Evolutionary conservation across 2,888 invertebrate species (phyloP).

Genomic region (Coleophora deauratella): DNA sequence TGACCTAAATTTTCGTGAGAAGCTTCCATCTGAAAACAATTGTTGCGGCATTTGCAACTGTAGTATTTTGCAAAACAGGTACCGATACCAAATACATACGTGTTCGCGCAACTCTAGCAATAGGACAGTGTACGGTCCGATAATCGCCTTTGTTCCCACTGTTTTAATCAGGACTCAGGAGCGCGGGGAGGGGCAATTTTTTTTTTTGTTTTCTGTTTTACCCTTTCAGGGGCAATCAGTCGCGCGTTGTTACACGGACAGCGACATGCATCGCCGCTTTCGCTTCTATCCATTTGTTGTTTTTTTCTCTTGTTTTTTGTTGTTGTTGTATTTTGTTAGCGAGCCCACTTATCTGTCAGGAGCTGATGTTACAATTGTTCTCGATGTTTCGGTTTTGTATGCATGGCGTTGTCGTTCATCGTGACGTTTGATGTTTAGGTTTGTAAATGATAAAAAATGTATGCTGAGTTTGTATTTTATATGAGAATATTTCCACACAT

Average conservation of each 20-base stretch:
- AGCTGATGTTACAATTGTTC: slow-evolving; percentile 25
- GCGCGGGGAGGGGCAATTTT: slow-evolving; percentile 25
- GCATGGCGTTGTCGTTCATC: background rate
- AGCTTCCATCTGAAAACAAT: too few relatives aligned
- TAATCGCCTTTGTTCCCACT: slow-evolving; percentile 59
- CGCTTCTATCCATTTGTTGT: slow-evolving; percentile 21
- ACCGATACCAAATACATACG: too few relatives aligned
- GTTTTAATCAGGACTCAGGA: slow-evolving; percentile 68
- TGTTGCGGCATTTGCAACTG: too few relatives aligned
- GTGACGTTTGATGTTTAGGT: slow-evolving; percentile 14
- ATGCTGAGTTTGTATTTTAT: too few relatives aligned
- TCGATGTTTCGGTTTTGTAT: slow-evolving; percentile 20
- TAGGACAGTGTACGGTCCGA: slow-evolving; percentile 44
- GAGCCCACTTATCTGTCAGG: slow-evolving; percentile 23
- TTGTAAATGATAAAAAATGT: too few relatives aligned
- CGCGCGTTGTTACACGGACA: slow-evolving; percentile 51
- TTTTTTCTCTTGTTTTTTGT: slow-evolving; percentile 22
- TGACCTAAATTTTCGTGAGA: too few relatives aligned
- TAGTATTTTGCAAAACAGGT: too few relatives aligned
- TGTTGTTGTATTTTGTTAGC: slow-evolving; percentile 16
- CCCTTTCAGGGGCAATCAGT: slow-evolving; percentile 61
- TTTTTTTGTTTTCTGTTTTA: slow-evolving; percentile 38
- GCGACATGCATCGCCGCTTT: slow-evolving; percentile 41
- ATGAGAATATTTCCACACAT: too few relatives aligned
- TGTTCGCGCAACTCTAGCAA: too few relatives aligned